phyloP scores from a whole-genome alignment of 2,888 invertebrate species.

The Belgica antarctica region DNA sequence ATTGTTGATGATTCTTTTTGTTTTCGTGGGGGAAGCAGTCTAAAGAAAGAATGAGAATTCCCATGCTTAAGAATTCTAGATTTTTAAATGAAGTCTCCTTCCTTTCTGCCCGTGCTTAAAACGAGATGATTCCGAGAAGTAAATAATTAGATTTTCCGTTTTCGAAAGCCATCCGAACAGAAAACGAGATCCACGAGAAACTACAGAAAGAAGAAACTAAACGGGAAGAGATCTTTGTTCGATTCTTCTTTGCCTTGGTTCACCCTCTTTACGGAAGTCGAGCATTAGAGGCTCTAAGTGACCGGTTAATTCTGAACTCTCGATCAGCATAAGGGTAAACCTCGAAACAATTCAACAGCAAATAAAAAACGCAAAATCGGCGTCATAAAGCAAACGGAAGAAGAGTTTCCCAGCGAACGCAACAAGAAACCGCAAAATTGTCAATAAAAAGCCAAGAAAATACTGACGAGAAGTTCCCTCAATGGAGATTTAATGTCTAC shows the following conservation, averaged over 20 bases:
- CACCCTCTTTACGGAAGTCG: conserved; percentile 36
- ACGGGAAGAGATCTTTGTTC: not conserved
- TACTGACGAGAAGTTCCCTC: not conserved
- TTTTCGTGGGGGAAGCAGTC: not conserved
- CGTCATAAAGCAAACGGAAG: conserved; percentile 36
- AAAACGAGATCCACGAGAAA: not conserved
- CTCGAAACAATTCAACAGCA: too few relatives aligned
- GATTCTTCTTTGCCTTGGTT: not conserved
- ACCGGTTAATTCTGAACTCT: conserved; percentile 29
- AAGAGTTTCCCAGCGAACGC: conserved; percentile 39
- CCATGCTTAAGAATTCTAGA: conserved; percentile 9
- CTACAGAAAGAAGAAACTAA: not conserved
- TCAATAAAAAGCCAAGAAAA: not conserved
- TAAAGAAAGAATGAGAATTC: conserved; percentile 11
- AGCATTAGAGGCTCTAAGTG: conserved; percentile 36
- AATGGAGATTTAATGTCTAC: not conserved
- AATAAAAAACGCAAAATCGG: too few relatives aligned
- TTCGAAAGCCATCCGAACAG: conserved; percentile 2
- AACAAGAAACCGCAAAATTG: conserved; percentile 27
- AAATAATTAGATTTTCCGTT: conserved; percentile 43
- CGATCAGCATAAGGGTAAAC: not conserved
- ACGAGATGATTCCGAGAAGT: conserved; percentile 23
- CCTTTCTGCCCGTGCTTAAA: not conserved
- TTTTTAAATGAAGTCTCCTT: not conserved
- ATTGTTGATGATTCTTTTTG: not conserved